These are phyloP conservation scores for Melierax canorus DNA, from an alignment of 2,113 vertebrate genomes.

Conservation along the genomic window DNA sequence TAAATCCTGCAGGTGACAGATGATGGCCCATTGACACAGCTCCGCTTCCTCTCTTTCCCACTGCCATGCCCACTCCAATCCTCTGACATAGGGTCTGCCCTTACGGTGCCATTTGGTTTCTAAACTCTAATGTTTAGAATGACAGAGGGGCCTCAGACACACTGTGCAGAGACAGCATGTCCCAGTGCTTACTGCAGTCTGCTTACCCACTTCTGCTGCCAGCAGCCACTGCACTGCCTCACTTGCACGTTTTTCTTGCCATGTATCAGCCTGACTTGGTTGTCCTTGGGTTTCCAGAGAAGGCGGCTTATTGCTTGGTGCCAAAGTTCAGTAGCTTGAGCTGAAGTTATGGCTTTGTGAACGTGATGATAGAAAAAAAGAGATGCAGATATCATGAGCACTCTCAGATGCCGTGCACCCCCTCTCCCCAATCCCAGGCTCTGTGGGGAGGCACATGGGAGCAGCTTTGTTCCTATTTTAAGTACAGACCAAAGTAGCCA, in stretches of 20 bases:
- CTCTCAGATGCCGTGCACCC: neutral
- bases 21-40: neutral
- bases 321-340: neutral
- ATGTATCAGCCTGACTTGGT: accelerated
- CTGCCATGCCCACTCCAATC: neutral
- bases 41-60: neutral
- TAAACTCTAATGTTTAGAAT: neutral
- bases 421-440: neutral
- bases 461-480: neutral
- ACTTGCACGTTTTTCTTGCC: neutral
- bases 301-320: neutral
- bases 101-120: neutral
- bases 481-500: too few relatives aligned
- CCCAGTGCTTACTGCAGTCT: neutral
- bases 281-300: neutral
- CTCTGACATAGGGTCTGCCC: neutral
- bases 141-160: neutral
- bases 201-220: neutral
- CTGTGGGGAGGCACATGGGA: neutral
- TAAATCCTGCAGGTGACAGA: neutral
- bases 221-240: neutral
- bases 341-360: neutral
- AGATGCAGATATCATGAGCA: neutral
- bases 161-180: neutral
- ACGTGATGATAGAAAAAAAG: neutral